Percentiles rank a stretch among this genome's conserved stretches.
These are phyloP conservation scores for Epinephelus coioides DNA, from an alignment of 2,797 vertebrate species.

Conservation along the genomic window DNA sequence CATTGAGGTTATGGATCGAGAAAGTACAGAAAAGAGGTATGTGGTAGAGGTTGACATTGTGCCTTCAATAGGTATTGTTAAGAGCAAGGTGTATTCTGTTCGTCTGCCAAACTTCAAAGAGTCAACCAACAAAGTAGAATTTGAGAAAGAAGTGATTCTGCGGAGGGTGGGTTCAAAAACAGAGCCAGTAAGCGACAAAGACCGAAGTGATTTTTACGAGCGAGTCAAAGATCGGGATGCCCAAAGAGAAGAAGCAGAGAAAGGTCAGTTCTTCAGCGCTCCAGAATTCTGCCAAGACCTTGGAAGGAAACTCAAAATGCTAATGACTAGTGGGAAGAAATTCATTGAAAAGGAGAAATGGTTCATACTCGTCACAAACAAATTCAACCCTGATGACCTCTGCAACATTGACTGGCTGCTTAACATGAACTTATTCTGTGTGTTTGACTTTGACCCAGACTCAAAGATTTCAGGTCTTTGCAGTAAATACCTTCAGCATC, in stretches of 20 bases:
- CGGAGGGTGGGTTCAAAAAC: slow-evolving; percentile 87
- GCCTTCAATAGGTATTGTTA: slow-evolving; percentile 79
- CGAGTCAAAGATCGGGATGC: slow-evolving; percentile 76
- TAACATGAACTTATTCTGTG: slow-evolving; percentile 88
- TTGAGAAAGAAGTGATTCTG: slow-evolving; percentile 76
- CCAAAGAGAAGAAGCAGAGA: slow-evolving; percentile 86
- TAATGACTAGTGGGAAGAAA: slow-evolving; percentile 87
- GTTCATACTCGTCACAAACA: slow-evolving; percentile 90
- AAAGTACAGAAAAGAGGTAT: slow-evolving; percentile 79
- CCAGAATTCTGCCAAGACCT: slow-evolving; percentile 77
- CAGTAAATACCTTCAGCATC: slow-evolving; percentile 83
- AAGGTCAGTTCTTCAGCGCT: slow-evolving; percentile 25
- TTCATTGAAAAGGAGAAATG: slow-evolving; percentile 84
- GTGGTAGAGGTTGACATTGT: slow-evolving; percentile 90
- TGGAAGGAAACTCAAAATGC: slow-evolving; percentile 84
- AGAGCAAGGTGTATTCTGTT: slow-evolving; percentile 78
- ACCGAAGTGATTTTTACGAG: slow-evolving; percentile 78
- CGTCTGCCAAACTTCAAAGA: slow-evolving; percentile 86
- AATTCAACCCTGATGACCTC: slow-evolving; percentile 81
- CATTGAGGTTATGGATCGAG: slow-evolving; percentile 85
- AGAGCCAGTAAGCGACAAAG: slow-evolving; percentile 76
- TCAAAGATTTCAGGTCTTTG: slow-evolving; percentile 87
- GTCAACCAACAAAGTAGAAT: slow-evolving; percentile 76
- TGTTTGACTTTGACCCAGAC: slow-evolving; percentile 90
- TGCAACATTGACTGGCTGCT: slow-evolving; percentile 82